phyloP scores from a whole-genome alignment of 2,113 vertebrate species.

The Empidonax traillii region DNA sequence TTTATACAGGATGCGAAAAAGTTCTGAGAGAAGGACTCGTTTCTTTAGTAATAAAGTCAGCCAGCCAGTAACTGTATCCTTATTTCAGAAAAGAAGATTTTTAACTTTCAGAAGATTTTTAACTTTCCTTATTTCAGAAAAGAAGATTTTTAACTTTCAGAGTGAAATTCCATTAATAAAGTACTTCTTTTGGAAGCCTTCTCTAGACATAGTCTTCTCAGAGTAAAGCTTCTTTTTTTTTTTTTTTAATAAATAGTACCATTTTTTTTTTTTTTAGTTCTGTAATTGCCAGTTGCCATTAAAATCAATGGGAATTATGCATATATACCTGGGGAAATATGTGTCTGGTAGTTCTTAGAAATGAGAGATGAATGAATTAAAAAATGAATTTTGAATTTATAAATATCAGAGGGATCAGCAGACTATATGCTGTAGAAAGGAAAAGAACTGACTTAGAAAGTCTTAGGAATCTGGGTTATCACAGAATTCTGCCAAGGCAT shows the following conservation, averaged over 20 bases:
- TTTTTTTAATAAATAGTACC: not conserved
- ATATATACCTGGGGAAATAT: not conserved
- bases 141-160: not conserved
- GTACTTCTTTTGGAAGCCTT: not conserved
- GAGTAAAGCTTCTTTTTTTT: not conserved
- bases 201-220: not conserved
- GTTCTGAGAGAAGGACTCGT: not conserved
- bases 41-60: not conserved
- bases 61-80: not conserved
- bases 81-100: constrained; percentile 8
- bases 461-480: constrained; percentile 18
- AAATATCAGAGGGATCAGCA: constrained; percentile 14
- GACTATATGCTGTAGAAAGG: not conserved
- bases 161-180: not conserved
- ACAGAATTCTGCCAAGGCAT: constrained; percentile 9
- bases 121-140: constrained; percentile 5
- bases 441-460: constrained; percentile 37
- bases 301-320: not conserved
- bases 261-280: not conserved
- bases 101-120: too few species aligned
- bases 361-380: not conserved
- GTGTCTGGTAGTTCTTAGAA: not conserved
- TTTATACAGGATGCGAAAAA: constrained; percentile 6
- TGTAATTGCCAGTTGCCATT: not conserved
- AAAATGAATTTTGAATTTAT: constrained; percentile 33